Evolutionary conservation across 2,113 vertebrate species (phyloP).

Genomic region (Thunnus maccoyii): DNA sequence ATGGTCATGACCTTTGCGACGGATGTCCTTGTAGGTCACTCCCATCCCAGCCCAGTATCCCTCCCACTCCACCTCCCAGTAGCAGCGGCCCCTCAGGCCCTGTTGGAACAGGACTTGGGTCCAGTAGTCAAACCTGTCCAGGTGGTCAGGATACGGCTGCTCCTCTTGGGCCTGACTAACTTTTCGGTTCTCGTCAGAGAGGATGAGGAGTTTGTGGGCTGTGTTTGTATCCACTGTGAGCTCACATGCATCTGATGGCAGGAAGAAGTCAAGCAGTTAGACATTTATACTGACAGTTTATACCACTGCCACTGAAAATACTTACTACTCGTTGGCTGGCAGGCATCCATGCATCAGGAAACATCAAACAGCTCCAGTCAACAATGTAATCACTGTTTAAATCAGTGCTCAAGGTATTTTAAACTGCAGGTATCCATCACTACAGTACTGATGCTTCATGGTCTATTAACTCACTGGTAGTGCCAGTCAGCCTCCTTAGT

Average conservation of each 20-base stretch:
- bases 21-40: slow-evolving; percentile 4
- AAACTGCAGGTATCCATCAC: no score
- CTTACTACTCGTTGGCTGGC: no score
- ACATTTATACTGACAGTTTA: neutral
- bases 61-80: slow-evolving; percentile 48
- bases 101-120: slow-evolving; percentile 1
- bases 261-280: neutral
- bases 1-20: slow-evolving; percentile 8
- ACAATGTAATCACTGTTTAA: no score
- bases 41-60: slow-evolving; percentile 31
- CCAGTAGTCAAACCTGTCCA: slow-evolving; percentile 36
- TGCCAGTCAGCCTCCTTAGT: no score
- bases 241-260: slow-evolving; percentile 11
- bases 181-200: neutral
- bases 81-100: neutral
- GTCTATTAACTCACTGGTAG: no score
- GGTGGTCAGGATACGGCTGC: slow-evolving; percentile 11
- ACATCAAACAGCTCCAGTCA: no score
- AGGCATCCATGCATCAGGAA: no score
- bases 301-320: no score
- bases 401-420: no score
- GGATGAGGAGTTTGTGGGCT: slow-evolving; percentile 6
- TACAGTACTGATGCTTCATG: no score
- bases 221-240: slow-evolving; percentile 2
- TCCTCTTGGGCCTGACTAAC: neutral